Evolutionary conservation across 2,113 vertebrate genomes (phyloP).

Genomic region (Hassar affinis): DNA sequence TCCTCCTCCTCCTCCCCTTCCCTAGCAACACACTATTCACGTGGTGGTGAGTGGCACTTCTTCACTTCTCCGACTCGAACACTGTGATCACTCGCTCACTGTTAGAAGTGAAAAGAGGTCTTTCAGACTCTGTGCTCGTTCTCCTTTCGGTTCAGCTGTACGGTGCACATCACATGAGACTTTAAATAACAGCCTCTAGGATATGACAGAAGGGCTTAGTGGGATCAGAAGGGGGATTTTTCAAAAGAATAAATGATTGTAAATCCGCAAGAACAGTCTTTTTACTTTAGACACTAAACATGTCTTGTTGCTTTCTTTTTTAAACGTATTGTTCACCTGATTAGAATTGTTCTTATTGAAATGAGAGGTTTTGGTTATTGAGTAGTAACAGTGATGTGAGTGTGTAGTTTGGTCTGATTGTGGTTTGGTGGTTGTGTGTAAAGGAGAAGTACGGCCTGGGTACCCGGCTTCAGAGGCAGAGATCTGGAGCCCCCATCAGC

Average conservation of each 20-base stretch:
- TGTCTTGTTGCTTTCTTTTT: neutral
- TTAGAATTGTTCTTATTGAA: too few species aligned
- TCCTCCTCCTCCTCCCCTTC: conserved; percentile 54
- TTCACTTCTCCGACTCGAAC: conserved; percentile 63
- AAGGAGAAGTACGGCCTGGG: conserved; percentile 97
- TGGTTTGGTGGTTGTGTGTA: conserved; percentile 42
- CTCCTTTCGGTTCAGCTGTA: conserved; percentile 2
- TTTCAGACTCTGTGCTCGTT: neutral
- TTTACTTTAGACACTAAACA: too few species aligned
- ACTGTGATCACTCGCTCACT: conserved; percentile 33
- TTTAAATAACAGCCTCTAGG: neutral
- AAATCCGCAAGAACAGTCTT: too few species aligned
- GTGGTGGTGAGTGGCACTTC: conserved; percentile 95
- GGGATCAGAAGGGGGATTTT: neutral
- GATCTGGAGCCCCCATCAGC: conserved; percentile 88
- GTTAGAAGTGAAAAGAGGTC: conserved; percentile 23
- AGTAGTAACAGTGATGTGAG: neutral
- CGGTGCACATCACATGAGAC: conserved; percentile 69
- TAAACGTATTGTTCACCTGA: too few species aligned
- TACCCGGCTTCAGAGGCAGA: conserved; percentile 90
- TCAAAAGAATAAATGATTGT: too few species aligned
- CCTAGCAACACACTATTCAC: conserved; percentile 99
- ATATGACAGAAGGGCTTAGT: neutral
- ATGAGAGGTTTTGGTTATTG: neutral
- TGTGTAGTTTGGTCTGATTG: conserved; percentile 4